phyloP scores from a whole-genome alignment of 2,888 invertebrate genomes.

The Cataglyphis albicans region DNA sequence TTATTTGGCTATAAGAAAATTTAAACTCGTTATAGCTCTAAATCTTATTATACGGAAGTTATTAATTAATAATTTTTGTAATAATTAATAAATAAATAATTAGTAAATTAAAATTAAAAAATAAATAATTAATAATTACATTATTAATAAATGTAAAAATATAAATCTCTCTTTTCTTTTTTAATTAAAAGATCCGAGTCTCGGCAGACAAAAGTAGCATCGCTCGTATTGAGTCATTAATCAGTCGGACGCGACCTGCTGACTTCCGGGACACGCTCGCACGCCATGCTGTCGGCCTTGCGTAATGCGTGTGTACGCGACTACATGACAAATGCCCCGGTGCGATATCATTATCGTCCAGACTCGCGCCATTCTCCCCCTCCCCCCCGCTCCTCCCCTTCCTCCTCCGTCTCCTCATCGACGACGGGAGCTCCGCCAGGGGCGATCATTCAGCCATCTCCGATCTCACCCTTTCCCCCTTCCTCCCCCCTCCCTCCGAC shows the following conservation, averaged over 20 bases:
- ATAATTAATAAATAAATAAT: too few species aligned
- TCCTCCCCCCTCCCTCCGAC: background rate
- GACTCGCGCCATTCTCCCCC: slow-evolving; percentile 22
- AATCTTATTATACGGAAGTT: background rate
- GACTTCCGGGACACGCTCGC: slow-evolving; percentile 27
- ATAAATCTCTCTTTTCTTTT: background rate
- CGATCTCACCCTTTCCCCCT: background rate
- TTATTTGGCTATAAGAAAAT: background rate
- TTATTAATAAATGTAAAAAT: background rate
- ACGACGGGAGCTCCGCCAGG: background rate
- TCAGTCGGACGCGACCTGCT: slow-evolving; percentile 23
- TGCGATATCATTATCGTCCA: slow-evolving; percentile 63
- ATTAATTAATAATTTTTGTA: background rate
- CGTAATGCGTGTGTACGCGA: slow-evolving; percentile 30
- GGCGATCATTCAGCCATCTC: slow-evolving; percentile 2
- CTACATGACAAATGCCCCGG: slow-evolving; percentile 41
- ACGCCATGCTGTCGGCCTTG: slow-evolving; percentile 10
- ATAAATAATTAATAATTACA: too few species aligned
- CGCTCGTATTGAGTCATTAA: slow-evolving; percentile 5
- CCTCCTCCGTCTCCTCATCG: background rate
- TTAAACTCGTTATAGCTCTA: background rate
- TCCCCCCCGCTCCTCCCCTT: background rate
- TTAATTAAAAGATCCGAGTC: background rate
- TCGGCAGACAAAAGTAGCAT: slow-evolving; percentile 8
- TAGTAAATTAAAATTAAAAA: too few species aligned